These are phyloP conservation scores for Xestoiulus laeticollis DNA, from an alignment of 2,888 invertebrate genomes.

Conservation along the genomic window DNA sequence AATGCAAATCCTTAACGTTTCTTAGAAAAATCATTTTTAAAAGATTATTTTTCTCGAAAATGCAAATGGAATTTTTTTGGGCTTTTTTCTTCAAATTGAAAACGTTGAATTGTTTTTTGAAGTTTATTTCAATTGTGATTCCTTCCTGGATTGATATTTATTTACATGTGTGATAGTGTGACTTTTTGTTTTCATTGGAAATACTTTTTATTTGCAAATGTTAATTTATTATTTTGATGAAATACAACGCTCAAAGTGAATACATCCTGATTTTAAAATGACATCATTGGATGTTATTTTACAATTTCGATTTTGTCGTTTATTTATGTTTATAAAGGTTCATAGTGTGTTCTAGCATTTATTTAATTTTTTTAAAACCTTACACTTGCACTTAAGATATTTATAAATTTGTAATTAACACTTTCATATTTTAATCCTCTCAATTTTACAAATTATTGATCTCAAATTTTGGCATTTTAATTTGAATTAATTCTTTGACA, in stretches of 20 bases:
- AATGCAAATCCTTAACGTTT: no score
- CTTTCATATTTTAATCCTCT: no score
- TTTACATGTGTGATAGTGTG: not conserved
- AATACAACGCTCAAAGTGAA: not conserved
- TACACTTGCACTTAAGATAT: not conserved
- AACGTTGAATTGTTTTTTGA: not conserved
- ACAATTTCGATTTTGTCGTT: not conserved
- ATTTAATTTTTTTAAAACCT: no score
- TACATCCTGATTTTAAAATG: not conserved
- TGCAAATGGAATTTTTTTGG: not conserved
- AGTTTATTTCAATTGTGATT: not conserved
- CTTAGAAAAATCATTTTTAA: no score
- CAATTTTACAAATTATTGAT: no score
- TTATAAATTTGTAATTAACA: not conserved
- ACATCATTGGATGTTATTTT: not conserved
- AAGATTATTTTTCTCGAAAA: not conserved
- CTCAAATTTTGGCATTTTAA: no score
- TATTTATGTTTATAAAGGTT: not conserved
- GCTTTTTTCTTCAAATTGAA: not conserved
- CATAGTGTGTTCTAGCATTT: no score
- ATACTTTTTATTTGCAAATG: not conserved
- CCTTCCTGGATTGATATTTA: not conserved
- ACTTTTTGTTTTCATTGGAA: not conserved
- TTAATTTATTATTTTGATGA: conserved; percentile 24
- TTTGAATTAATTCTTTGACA: no score